Percentiles rank a stretch among this genome's conserved stretches.
Conservation (phyloP, 2,888 invertebrate species). For the Matsumyia berberina region DNA sequence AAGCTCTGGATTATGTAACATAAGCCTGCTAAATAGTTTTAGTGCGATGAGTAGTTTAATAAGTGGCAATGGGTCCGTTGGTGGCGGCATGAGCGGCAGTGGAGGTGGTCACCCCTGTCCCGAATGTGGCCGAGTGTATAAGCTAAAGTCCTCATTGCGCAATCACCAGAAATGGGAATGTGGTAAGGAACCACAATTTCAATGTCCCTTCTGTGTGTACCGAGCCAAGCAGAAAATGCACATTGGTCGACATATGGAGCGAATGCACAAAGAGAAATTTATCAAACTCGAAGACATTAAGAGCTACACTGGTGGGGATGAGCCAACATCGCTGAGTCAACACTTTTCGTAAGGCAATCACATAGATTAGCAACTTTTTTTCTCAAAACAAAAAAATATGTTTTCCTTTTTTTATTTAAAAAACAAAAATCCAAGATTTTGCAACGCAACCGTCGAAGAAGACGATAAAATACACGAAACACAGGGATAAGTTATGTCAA, state of each 20-base stretch:
- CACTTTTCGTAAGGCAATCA: slow-evolving; percentile 81
- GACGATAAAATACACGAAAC: slow-evolving; percentile 72
- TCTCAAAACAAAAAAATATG: slow-evolving; percentile 11
- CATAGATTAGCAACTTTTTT: slow-evolving; percentile 21
- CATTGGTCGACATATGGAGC: slow-evolving; percentile 92
- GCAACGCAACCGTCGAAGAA: slow-evolving; percentile 64
- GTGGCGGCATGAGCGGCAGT: slow-evolving; percentile 79
- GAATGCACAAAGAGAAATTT: slow-evolving; percentile 90
- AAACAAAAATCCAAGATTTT: slow-evolving; percentile 69
- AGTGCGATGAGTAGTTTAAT: slow-evolving; percentile 83
- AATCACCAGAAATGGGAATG: slow-evolving; percentile 95
- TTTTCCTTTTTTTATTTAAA: slow-evolving; percentile 27
- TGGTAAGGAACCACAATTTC: slow-evolving; percentile 93
- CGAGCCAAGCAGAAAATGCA: slow-evolving; percentile 94
- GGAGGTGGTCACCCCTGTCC: slow-evolving; percentile 89
- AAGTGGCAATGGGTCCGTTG: slow-evolving; percentile 79
- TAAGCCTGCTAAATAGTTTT: slow-evolving; percentile 82
- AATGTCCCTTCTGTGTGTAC: slow-evolving; percentile 93
- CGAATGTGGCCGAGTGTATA: slow-evolving; percentile 93
- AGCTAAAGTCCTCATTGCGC: slow-evolving; percentile 92
- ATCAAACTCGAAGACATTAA: slow-evolving; percentile 84
- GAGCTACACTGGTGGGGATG: slow-evolving; percentile 79
- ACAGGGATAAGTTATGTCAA: slow-evolving; percentile 68
- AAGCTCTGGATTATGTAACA: slow-evolving; percentile 81
- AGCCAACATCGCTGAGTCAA: slow-evolving; percentile 81